Conservation (phyloP, 2,797 vertebrate genomes). For the Lemur catta region DNA sequence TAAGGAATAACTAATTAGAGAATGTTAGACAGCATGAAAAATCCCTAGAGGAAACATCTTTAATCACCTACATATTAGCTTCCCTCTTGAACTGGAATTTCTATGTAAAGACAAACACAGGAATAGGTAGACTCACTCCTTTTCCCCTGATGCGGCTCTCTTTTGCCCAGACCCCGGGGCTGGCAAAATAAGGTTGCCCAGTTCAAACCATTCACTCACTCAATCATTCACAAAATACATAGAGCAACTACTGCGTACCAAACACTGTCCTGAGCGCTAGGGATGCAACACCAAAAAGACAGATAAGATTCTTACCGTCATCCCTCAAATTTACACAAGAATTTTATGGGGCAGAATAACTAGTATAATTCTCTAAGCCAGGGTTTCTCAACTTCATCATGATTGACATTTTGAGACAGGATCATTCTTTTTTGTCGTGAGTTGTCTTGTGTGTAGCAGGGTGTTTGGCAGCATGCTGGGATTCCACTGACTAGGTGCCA, state of each 20-base stretch:
- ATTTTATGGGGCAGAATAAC: background rate
- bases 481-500: background rate
- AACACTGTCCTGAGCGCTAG: background rate
- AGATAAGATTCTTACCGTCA: background rate
- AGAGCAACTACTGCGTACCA: background rate
- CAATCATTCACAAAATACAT: background rate
- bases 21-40: background rate
- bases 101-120: background rate
- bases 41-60: background rate
- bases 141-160: background rate
- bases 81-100: background rate
- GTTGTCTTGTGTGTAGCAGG: background rate
- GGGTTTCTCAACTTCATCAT: background rate
- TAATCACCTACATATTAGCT: background rate
- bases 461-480: background rate
- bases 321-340: background rate
- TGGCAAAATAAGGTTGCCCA: background rate
- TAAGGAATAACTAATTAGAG: background rate
- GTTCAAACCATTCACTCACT: background rate
- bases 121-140: background rate
- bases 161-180: background rate
- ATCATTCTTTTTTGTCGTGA: background rate
- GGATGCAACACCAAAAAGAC: background rate
- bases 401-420: background rate
- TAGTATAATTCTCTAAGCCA: background rate